phyloP scores from a whole-genome alignment of 2,888 invertebrate species.

The Lampropteryx suffumata region DNA sequence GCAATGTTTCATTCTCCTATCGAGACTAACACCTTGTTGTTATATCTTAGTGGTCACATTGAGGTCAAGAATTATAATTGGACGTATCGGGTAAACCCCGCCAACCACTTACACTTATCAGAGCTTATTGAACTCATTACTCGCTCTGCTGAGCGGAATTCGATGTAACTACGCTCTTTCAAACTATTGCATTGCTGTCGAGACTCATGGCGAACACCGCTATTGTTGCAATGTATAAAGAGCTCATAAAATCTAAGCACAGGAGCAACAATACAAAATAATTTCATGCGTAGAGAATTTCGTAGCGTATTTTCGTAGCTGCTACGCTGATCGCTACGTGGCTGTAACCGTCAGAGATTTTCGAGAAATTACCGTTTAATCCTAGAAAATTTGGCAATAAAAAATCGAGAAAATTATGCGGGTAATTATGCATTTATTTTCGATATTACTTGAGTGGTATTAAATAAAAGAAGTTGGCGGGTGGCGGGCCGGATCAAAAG shows the following conservation, averaged over 20 bases:
- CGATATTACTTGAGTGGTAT: no score
- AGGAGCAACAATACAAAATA: background rate
- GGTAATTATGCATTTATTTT: no score
- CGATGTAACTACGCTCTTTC: constrained; percentile 17
- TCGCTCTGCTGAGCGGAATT: constrained; percentile 23
- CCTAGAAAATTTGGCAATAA: no score
- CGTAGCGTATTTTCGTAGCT: no score
- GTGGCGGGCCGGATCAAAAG: no score
- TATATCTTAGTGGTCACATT: background rate
- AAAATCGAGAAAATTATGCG: no score
- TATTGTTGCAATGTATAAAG: background rate
- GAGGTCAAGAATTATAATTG: constrained; percentile 3
- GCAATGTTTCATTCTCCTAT: background rate
- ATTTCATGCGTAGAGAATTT: background rate
- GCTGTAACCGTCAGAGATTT: no score
- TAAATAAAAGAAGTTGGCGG: no score
- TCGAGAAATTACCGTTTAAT: no score
- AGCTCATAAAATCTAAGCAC: constrained; percentile 15
- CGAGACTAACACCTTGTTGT: constrained; percentile 1
- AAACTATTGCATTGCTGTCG: constrained; percentile 10
- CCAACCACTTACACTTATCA: constrained; percentile 23
- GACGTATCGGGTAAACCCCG: background rate
- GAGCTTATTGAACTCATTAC: no score
- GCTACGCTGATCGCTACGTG: no score
- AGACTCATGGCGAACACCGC: background rate